Conservation (phyloP, 2,113 vertebrate genomes). For the Atractosteus spatula region DNA sequence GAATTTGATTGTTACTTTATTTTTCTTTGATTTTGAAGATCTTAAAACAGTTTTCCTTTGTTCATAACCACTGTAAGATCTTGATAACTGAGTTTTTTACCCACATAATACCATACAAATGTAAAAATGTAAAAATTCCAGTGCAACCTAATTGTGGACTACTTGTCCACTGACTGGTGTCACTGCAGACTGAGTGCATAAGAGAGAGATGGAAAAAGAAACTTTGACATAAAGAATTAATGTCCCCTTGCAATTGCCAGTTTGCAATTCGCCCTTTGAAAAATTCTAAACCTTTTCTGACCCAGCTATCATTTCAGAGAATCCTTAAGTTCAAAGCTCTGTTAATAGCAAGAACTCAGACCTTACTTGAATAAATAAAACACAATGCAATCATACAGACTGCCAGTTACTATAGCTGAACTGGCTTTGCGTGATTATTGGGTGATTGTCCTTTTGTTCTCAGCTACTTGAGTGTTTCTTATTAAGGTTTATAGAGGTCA, state of each 20-base stretch:
- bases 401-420: constrained; percentile 21
- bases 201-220: constrained; percentile 14
- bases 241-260: constrained; percentile 13
- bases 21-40: no score
- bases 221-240: constrained; percentile 28
- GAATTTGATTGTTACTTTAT: no score
- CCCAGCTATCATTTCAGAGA: constrained; percentile 22
- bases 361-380: constrained; percentile 41
- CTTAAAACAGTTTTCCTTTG: no score
- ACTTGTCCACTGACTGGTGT: neutral
- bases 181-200: neutral
- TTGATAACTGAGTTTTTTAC: neutral
- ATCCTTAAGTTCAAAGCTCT: constrained; percentile 10
- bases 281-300: constrained; percentile 23
- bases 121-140: no score
- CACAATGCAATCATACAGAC: constrained; percentile 37
- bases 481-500: constrained; percentile 40
- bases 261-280: constrained; percentile 12
- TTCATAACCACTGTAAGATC: no score
- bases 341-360: constrained; percentile 8
- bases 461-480: constrained; percentile 34
- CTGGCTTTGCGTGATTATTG: constrained; percentile 31
- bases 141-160: neutral
- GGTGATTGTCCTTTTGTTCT: constrained; percentile 32
- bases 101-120: neutral